These are phyloP conservation scores for Pseudomyrmex flavicornis DNA, from an alignment of 1,140 invertebrate genomes.

Conservation along the genomic window DNA sequence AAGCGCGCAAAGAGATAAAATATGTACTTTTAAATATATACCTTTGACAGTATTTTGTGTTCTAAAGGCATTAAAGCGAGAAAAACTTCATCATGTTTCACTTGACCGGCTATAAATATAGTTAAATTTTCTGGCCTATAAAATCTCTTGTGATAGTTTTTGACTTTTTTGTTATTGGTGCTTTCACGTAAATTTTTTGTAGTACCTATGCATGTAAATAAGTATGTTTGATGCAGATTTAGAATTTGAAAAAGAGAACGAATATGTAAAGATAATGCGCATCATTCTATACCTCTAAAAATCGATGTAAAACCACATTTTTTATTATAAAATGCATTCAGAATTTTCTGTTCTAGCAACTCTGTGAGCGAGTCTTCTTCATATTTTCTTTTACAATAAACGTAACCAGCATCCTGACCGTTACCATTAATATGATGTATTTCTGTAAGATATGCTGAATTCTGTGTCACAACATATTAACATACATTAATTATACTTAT, in stretches of 20 bases:
- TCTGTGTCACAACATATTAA: conserved; percentile 81
- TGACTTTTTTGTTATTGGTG: conserved; percentile 93
- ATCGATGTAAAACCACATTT: conserved; percentile 93
- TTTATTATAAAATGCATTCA: conserved; percentile 91
- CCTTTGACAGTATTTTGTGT: conserved; percentile 92
- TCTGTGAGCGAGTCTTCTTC: conserved; percentile 92
- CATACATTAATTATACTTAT: background rate
- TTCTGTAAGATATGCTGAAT: conserved; percentile 94
- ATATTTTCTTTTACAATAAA: conserved; percentile 97
- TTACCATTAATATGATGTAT: conserved; percentile 96
- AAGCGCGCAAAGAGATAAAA: too few species aligned
- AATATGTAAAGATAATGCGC: background rate
- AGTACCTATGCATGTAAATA: conserved; percentile 67
- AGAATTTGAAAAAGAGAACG: too few species aligned
- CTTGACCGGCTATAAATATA: conserved; percentile 93
- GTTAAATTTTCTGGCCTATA: conserved; percentile 96
- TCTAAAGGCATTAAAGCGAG: conserved; percentile 90
- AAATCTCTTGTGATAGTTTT: conserved; percentile 93
- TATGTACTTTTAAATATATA: conserved; percentile 73
- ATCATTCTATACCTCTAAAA: conserved; percentile 89
- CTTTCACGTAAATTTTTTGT: conserved; percentile 93
- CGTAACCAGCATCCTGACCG: conserved; percentile 95
- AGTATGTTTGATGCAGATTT: background rate
- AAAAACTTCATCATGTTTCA: conserved; percentile 92
- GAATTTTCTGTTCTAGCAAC: conserved; percentile 87